phyloP scores from a whole-genome alignment of 1,140 invertebrate genomes.

The Eumaeus atala region DNA sequence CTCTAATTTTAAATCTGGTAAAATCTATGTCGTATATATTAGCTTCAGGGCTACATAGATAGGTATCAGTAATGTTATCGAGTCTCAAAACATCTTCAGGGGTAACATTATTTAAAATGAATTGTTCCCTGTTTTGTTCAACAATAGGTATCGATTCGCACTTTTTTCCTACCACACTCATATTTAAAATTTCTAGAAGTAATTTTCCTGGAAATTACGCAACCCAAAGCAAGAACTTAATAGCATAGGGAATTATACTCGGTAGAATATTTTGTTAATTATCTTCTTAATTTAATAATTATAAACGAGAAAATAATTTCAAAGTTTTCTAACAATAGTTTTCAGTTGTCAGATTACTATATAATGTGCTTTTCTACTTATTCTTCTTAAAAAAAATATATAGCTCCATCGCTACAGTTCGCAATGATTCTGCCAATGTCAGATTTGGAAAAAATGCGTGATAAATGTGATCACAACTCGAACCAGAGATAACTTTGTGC shows the following conservation, averaged over 20 bases:
- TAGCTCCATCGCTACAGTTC: too few relatives aligned
- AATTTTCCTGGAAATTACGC: too few relatives aligned
- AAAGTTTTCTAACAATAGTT: too few relatives aligned
- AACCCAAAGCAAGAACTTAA: too few relatives aligned
- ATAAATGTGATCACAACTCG: too few relatives aligned
- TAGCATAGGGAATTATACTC: not conserved
- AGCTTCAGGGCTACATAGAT: slow-evolving; percentile 94
- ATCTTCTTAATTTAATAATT: not conserved
- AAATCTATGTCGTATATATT: slow-evolving; percentile 99
- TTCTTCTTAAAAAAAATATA: too few relatives aligned
- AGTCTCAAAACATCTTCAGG: slow-evolving; percentile 79
- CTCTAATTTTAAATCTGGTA: slow-evolving; percentile 96
- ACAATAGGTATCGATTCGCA: slow-evolving; percentile 60
- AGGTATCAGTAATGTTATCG: slow-evolving; percentile 80
- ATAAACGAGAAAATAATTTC: too few relatives aligned
- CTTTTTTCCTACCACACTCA: slow-evolving; percentile 68
- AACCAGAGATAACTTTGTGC: too few relatives aligned
- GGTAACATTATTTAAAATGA: slow-evolving; percentile 64
- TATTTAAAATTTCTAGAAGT: slow-evolving; percentile 19
- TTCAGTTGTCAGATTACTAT: too few relatives aligned
- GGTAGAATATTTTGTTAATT: not conserved
- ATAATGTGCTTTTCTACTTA: too few relatives aligned
- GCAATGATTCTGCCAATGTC: too few relatives aligned
- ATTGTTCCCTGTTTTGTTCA: slow-evolving; percentile 49
- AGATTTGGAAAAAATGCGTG: too few relatives aligned